Base-by-base conservation (phyloP, 2,888 invertebrate genomes). In the Hypselothyrea guttata region DNA sequence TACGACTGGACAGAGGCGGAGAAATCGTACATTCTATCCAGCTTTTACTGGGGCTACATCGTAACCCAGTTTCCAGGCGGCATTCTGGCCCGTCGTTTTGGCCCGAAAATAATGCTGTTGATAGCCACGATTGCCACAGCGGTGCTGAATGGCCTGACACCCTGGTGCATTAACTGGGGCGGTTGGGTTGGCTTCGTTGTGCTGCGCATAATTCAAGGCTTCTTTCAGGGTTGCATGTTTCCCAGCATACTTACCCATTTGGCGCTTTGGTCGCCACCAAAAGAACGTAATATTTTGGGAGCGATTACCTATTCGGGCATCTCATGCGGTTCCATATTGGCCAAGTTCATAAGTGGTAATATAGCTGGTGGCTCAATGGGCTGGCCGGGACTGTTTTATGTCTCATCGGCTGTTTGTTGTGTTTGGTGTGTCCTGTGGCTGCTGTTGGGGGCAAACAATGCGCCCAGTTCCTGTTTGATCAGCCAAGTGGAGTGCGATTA, bases 21-120 rank as follows among this genome's bases (percentile, higher is more conserved):
- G 35, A 91, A 91, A 59, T 89, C 92, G 0, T 88, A 92, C 54
- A 91, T 95, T 18, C 89, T 94, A 4, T 94, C 94, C 0, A 93
- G 95, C 0, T 95, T 95, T 89, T 95, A 94, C 87, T 94, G 94
- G 94, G 95, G 95, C 2, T 95, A 95, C 84, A 91, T 94, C 1
- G 63, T 94, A 2, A 91, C 91, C 62, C 90, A 92, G 73, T 87
- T 94, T 9, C 93, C 93, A 0, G 92, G 92, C 0, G 94, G 94
- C 0, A 92, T 93, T 67, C 87, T 97, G 47, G 72, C 73, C 8
- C 93, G 93, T 61, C 91, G 90, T 13, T 93, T 93, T 85, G 95
- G 96, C 0, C 93, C 93, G 0, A 93, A 93, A 51, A 90, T 91
- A 28, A 88, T 95, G 0, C 88, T 93, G 4, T 88, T 91, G 0